Evolutionary conservation across 2,113 vertebrate genomes (phyloP).

Genomic region (Thalassoma bifasciatum): DNA sequence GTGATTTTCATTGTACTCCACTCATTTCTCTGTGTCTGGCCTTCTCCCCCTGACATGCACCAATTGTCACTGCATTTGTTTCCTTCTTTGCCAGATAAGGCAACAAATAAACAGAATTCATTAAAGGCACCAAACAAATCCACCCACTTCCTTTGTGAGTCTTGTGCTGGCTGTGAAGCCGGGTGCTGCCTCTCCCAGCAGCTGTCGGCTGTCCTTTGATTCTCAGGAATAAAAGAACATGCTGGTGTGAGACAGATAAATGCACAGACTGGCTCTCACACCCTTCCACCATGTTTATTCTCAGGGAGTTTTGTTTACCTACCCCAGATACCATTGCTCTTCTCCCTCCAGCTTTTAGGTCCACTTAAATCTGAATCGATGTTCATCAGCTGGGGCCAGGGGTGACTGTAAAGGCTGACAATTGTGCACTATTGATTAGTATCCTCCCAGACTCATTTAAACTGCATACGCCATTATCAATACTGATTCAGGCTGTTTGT

Average conservation of each 20-base stretch:
- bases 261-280: constrained; percentile 6
- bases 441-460: constrained; percentile 70
- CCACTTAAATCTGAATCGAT: constrained; percentile 69
- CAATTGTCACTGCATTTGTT: constrained; percentile 15
- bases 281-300: constrained; percentile 44
- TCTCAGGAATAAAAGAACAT: constrained; percentile 40
- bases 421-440: constrained; percentile 72
- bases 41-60: constrained; percentile 4
- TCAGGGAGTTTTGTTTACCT: constrained; percentile 48
- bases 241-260: constrained; percentile 50
- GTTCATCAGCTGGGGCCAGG: constrained; percentile 68
- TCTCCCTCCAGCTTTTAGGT: constrained; percentile 50
- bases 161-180: constrained; percentile 14
- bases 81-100: constrained; percentile 30
- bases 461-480: constrained; percentile 70
- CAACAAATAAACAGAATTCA: constrained; percentile 33
- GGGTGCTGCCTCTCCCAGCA: constrained; percentile 20
- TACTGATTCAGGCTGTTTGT: constrained; percentile 58
- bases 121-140: constrained; percentile 27
- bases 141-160: constrained; percentile 41
- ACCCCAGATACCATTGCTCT: constrained; percentile 26
- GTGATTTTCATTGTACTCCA: constrained; percentile 1
- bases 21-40: neutral
- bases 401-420: constrained; percentile 70
- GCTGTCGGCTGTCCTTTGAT: constrained; percentile 37